A percentile compares a stretch with the other conserved stretches of the same genome.
Conservation (phyloP, 2,113 vertebrate genomes). For the Herpailurus yagouaroundi region DNA sequence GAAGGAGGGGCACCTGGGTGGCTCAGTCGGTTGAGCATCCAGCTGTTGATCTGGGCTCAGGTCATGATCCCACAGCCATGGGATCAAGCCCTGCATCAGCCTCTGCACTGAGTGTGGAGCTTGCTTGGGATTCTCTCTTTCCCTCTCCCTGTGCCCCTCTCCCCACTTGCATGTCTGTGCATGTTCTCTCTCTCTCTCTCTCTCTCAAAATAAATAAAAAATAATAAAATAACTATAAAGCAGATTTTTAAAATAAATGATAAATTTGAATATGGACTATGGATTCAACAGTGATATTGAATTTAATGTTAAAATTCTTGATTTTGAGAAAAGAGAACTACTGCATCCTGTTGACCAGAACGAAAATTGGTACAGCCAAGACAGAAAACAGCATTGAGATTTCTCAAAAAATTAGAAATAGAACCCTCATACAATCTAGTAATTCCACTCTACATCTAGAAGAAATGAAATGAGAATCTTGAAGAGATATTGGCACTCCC, state of each 20-base stretch:
- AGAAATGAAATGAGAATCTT: neutral
- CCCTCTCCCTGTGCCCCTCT: no score
- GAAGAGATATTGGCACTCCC: neutral
- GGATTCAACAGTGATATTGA: neutral
- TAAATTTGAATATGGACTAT: neutral
- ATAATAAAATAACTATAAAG: no score
- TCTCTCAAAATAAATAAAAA: no score
- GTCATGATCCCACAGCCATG: no score
- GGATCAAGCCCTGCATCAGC: no score
- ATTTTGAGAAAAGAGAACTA: constrained; percentile 29
- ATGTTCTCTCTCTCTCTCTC: no score
- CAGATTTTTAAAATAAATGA: neutral
- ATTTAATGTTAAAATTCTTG: neutral
- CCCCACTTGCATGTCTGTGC: no score
- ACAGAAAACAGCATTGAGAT: neutral
- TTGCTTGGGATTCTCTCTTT: no score
- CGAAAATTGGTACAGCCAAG: neutral
- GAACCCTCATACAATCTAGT: neutral
- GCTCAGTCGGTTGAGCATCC: no score
- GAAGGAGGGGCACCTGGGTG: neutral
- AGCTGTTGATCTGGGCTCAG: no score
- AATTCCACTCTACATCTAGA: neutral
- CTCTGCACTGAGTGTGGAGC: no score
- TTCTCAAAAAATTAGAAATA: neutral
- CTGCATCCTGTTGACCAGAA: neutral